Conservation (phyloP, 2,113 vertebrate genomes). For the Antigone vipio region DNA sequence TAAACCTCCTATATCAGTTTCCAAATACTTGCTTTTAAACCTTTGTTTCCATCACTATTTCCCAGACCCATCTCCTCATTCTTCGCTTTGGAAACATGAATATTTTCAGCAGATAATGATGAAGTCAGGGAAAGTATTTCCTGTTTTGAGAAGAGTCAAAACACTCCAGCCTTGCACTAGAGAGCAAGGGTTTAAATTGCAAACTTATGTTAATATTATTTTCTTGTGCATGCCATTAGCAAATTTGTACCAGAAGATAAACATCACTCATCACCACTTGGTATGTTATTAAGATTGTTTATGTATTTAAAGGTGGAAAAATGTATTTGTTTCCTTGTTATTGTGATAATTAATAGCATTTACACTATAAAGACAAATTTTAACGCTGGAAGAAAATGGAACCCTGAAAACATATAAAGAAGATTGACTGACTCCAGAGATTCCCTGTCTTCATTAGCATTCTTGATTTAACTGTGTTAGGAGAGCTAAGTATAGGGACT, state of each 20-base stretch:
- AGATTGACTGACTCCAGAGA: background rate
- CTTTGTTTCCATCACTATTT: background rate
- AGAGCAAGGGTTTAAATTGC: background rate
- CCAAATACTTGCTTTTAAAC: background rate
- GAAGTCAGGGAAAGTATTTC: background rate
- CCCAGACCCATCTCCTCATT: background rate
- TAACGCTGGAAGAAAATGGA: background rate
- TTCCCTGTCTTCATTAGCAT: background rate
- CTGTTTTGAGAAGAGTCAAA: background rate
- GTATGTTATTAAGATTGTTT: background rate
- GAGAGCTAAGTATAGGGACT: background rate
- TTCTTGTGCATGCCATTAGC: background rate
- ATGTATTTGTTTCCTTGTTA: background rate
- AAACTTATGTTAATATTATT: background rate
- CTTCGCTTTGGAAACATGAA: background rate
- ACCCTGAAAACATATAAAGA: background rate
- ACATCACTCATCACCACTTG: background rate
- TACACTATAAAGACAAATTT: background rate
- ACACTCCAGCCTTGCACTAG: background rate
- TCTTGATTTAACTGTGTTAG: conserved; percentile 12
- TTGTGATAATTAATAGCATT: background rate
- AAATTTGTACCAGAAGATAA: background rate
- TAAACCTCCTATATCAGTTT: background rate
- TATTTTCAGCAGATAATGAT: background rate
- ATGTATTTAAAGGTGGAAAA: background rate